These are phyloP conservation scores for Elachura formosa DNA, from an alignment of 2,113 vertebrate genomes.

Conservation along the genomic window DNA sequence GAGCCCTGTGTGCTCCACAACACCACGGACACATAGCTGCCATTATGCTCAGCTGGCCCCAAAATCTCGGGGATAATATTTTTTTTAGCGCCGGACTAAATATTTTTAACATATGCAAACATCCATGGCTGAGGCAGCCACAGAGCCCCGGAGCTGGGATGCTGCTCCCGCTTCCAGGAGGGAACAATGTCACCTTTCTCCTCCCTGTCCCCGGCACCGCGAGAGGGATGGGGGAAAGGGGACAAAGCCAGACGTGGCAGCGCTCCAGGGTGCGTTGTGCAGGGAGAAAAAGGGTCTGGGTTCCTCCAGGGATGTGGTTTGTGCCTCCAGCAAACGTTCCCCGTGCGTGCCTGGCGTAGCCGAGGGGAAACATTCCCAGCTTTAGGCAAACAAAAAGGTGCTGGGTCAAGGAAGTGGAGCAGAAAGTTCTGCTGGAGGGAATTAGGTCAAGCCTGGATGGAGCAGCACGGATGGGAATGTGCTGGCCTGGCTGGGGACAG, in stretches of 20 bases:
- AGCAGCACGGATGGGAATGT: fast-evolving
- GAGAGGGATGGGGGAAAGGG: background rate
- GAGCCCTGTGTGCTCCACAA: slow-evolving; percentile 21
- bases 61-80: slow-evolving; percentile 57
- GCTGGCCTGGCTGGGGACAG: background rate
- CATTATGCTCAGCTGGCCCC: slow-evolving; percentile 62
- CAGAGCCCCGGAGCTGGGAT: background rate
- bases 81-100: slow-evolving; percentile 69
- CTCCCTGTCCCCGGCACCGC: background rate
- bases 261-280: background rate
- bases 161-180: background rate
- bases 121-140: slow-evolving; percentile 25
- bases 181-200: slow-evolving; percentile 54
- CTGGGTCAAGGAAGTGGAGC: slow-evolving; percentile 15
- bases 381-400: background rate
- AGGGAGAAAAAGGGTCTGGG: fast-evolving
- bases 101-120: slow-evolving; percentile 68
- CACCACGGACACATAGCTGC: slow-evolving; percentile 54
- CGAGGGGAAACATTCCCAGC: background rate
- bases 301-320: background rate
- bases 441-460: background rate
- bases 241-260: background rate
- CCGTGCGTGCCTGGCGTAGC: background rate
- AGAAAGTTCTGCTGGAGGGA: slow-evolving; percentile 37
- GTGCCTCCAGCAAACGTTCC: background rate